Base-by-base conservation (phyloP, 2,113 vertebrate species). In the Callipepla squamata region DNA sequence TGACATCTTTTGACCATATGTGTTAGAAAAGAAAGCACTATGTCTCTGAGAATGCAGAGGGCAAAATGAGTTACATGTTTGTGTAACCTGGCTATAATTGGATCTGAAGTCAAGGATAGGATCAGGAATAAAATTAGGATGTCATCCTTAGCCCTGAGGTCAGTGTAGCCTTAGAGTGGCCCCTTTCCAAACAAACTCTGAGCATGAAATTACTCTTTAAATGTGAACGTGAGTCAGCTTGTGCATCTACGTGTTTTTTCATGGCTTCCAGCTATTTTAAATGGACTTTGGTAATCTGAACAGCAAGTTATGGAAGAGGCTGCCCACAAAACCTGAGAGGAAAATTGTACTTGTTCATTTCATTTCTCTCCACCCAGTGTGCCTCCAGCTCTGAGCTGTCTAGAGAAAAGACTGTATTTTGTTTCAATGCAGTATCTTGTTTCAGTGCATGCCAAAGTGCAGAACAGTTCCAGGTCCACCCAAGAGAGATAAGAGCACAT, bases 1-100 rank as follows among this genome's bases (percentile, higher is more conserved):
- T 11, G 0, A 4, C 3, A 11, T 15, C 32, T 61, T 67, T 75
- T 62, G 65, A 19, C 5, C 9, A 44, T 50, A 9, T 23, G 2
- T 5, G 42, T 21, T 20, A 53, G 42, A 30, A 78, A 57, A 77
- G 16, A 36, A 68, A 44, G 19, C 53, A 85, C 51, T 32, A 42
- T 40, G 70, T 17, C 58, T 85, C 48, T 81, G 53, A 68, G 32
- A 38, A 69, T 13, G 25, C 36, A 44, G 66, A 53, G 18, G 42
- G 18, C 21, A 63, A 80, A 62, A 42, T 57, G 38, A 78, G 38
- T 72, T 51, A n/a, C 0, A 0, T 20, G 26, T 25, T 78, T 80
- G 12, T 75, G 23, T 21, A 82, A 30, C 6, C 42, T 45, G 51
- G 21, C 25, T 87, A 4, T 38, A 76, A 44, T 1, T 5, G 1